phyloP scores from a whole-genome alignment of 1,140 invertebrate genomes.

The Bombyx mori region DNA sequence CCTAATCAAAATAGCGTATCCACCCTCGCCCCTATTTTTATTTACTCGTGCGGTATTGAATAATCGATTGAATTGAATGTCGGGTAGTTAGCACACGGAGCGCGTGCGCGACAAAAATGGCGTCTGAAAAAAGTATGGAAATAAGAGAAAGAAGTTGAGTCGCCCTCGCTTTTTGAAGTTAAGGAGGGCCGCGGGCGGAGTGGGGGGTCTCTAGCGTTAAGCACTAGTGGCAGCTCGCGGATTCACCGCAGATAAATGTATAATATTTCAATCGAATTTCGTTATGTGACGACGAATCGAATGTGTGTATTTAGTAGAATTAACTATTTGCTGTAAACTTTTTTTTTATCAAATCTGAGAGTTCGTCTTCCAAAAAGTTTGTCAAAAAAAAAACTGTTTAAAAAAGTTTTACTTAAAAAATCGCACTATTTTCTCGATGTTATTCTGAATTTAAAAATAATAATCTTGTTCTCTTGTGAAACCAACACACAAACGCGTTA shows the following conservation, averaged over 20 bases:
- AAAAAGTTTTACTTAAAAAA: no score
- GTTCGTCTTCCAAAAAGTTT: no score
- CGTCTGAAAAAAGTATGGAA: slow-evolving; percentile 56
- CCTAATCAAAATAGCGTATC: neutral
- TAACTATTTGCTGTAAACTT: no score
- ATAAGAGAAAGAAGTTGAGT: slow-evolving; percentile 61
- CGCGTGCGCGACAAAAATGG: slow-evolving; percentile 64
- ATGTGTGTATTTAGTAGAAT: no score
- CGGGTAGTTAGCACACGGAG: slow-evolving; percentile 13
- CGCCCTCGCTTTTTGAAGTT: slow-evolving; percentile 24
- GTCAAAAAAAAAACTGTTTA: no score
- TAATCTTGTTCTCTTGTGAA: no score
- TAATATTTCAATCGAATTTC: no score
- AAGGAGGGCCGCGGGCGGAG: slow-evolving; percentile 38
- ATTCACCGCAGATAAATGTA: slow-evolving; percentile 2
- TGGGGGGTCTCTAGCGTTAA: slow-evolving; percentile 7
- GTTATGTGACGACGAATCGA: no score
- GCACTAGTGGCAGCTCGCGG: slow-evolving; percentile 8
- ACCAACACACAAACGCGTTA: slow-evolving; percentile 1
- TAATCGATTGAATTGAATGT: slow-evolving; percentile 51
- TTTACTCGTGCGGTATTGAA: slow-evolving; percentile 41
- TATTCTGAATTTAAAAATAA: no score
- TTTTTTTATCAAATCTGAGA: no score
- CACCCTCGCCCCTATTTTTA: slow-evolving; percentile 30
- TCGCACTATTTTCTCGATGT: no score